A percentile compares a stretch with the other conserved stretches of the same genome.
phyloP scores from a whole-genome alignment of 2,888 invertebrate species.

The Ecliptopera silaceata region DNA sequence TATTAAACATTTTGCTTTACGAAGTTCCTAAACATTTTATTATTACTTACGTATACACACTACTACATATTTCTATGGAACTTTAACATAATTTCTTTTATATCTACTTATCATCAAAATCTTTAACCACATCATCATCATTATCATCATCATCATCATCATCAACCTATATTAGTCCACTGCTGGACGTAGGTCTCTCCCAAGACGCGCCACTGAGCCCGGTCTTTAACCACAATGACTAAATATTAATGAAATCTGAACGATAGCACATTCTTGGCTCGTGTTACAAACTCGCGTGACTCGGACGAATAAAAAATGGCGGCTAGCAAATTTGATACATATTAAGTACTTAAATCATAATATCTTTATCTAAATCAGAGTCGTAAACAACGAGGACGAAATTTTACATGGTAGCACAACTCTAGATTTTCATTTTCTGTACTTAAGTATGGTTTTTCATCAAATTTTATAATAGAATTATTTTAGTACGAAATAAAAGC shows the following conservation, averaged over 20 bases:
- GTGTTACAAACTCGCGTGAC: conserved; percentile 73
- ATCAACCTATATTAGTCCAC: too few relatives aligned
- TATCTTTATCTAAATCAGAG: conserved; percentile 76
- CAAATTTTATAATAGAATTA: too few relatives aligned
- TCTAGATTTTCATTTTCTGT: conserved; percentile 4
- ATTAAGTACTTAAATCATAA: conserved; percentile 65
- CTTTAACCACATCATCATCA: too few relatives aligned
- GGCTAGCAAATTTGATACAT: conserved; percentile 73
- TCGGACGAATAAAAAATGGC: conserved; percentile 59
- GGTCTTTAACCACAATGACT: conserved; percentile 4
- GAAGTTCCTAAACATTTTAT: conserved; percentile 1
- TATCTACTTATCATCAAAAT: too few relatives aligned
- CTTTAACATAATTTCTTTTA: too few relatives aligned
- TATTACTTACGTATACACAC: too few relatives aligned
- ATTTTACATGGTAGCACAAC: conserved; percentile 46
- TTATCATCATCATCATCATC: too few relatives aligned
- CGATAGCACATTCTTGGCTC: conserved; percentile 68
- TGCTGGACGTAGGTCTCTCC: too few relatives aligned
- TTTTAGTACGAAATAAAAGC: too few relatives aligned
- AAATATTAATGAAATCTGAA: conserved; percentile 54
- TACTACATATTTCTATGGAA: too few relatives aligned
- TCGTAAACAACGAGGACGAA: conserved; percentile 62
- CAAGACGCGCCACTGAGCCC: too few relatives aligned
- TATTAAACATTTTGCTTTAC: conserved; percentile 22
- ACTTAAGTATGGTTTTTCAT: too few relatives aligned